Evolutionary conservation across 1,140 invertebrate species (phyloP), one percentile per base, ranked within the genome.

Genomic region (Bradynema listronoti): DNA sequence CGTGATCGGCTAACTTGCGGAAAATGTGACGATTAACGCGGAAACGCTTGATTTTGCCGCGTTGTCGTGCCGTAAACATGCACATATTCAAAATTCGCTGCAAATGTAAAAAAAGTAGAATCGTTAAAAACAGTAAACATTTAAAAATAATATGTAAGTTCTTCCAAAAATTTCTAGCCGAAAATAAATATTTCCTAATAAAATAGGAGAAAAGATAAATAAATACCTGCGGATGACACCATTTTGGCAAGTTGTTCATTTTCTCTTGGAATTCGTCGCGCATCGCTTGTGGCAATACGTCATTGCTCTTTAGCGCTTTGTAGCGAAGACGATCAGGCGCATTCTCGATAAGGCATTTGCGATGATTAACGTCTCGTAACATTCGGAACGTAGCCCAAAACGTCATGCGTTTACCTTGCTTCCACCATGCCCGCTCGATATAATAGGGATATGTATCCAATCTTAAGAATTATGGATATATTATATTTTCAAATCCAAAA

Each of bases 391-490:
- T 72, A n/a, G 73, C 55, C 73, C 73, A 75, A 56, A 78, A 77
- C 1, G 69, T 78, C 66, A 66, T 73, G 42, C 74, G 66, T 42
- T 70, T 60, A 30, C 74, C 74, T 36, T 67, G 47, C 49, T 78
- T 78, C 75, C 74, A 78, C 75, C 74, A 77, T 53, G 74, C 75
- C 16, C 74, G 56, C 41, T 77, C 74, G 14, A 77, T 65, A 46
- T 75, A 72, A 47, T 61, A 75, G 9, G 72, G 72, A 57, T 72
- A 77, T 36, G 46, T 32, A 41, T 75, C 66, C 11, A 74, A 56
- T 32, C 72, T 75, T 41, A 54, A 72, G 68, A 65, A 41, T 25
- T 24, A 30, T 39, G 32, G 19, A 1, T 3, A 25, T 43, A 57
- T 34, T 19, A 32, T 56, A 1, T 29, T n/a, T n/a, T n/a, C n/a